Base-by-base conservation (phyloP, 2,113 vertebrate species). In the Melanotaenia duboulayi region DNA sequence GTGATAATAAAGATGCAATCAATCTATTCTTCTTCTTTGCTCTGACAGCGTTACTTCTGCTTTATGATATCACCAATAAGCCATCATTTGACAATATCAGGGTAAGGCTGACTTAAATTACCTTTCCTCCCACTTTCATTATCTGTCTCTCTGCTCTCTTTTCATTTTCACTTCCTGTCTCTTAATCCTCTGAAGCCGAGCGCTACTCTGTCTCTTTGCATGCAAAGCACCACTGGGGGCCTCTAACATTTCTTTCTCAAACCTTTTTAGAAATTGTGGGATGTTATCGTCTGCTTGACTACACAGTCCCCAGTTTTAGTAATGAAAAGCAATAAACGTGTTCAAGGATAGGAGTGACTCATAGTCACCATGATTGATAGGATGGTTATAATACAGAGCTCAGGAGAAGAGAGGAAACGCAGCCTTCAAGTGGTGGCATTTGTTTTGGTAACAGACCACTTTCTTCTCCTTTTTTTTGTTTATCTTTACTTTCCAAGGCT, bases 41-140 rank as follows among this genome's bases (percentile, higher is more conserved):
- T 73, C 49, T 83, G 14, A 28, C 94, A 99, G 98, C 98, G 28
- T 89, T 99, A 61, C 97, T 99, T 17, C 94, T 99, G 88, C 92
- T 99, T 23, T 99, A 99, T 0, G 98, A 99, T 74, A 97, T 98
- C 94, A 99, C 97, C 91, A 98, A 92, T 93, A 96, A 94, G 90
- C 89, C 95, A 39, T 99, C 98, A 46, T 99, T 99, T 7, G 96
- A 99, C 92, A 99, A 99, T 87, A 98, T 97, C 88, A 95, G 96
- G 58, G 98, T 99, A 92, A 91, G 96, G 48, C 42, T 12, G 11
- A 22, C 39, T 81, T 54, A 65, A 28, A 65, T 68, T 20, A 59
- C 69, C 56, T 54, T 7, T 24, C 42, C 37, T 46, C 28, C 40
- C 61, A 1, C 62, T 37, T 4, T 44, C 1, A 48, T 54, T 46